Evolutionary conservation across 2,888 invertebrate species (phyloP), one percentile per base, ranked within the genome.

Genomic region (Latheticus oryzae): DNA sequence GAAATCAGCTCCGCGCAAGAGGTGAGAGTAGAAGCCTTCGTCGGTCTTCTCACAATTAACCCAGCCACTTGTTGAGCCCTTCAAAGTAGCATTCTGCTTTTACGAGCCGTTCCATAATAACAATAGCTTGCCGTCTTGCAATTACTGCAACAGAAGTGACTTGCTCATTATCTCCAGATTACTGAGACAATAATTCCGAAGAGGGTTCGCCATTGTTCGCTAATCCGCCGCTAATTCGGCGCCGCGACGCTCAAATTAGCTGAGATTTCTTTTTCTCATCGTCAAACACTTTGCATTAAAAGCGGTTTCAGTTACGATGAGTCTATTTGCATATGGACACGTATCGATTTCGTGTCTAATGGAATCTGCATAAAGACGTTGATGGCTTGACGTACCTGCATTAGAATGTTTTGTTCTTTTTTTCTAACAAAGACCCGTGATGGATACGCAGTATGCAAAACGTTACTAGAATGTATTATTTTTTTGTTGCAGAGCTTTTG

Each of bases 111-210:
- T n/a, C n/a, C n/a, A n/a, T n/a, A n/a, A n/a, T n/a, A n/a, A n/a
- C n/a, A n/a, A n/a, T n/a, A n/a, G n/a, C n/a, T n/a, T n/a, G n/a
- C 60, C 56, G 58, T 65, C 63, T 28, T 61, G 61, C 65, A 66
- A 68, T 64, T 67, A 69, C 67, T 64, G 64, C 61, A 60, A 62
- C 63, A 63, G 61, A 60, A 61, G 65, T 61, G 62, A 61, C 53
- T 62, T 60, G 57, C 68, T 70, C 71, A 71, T 71, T 71, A 71
- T 68, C 66, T 68, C 61, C 62, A 66, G 69, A 71, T 71, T 69
- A 70, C 67, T 58, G 64, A 68, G 70, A 68, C 67, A 68, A 69
- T 68, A 69, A 69, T 68, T 57, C 57, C 55, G 32, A 56, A 38
- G 35, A 53, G 51, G 30, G 47, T 40, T 54, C 60, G 56, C 64